A percentile compares a stretch with the other conserved stretches of the same genome.
Conservation (phyloP, 2,113 vertebrate genomes). For the Pachyramphus minor region DNA sequence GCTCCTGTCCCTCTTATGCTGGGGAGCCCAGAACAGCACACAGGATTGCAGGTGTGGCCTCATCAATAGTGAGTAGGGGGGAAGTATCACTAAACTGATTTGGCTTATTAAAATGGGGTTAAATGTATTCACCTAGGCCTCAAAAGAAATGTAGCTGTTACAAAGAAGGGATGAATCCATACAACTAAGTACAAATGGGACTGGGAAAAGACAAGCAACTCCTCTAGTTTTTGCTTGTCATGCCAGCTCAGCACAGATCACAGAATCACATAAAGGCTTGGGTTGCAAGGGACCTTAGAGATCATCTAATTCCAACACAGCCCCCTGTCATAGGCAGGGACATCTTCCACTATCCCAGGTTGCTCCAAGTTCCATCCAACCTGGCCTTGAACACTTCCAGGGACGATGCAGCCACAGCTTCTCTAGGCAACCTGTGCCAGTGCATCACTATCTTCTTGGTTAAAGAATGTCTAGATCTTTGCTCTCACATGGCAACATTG, state of each 20-base stretch:
- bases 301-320: neutral
- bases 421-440: neutral
- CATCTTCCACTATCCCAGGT: neutral
- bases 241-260: neutral
- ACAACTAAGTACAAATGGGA: neutral
- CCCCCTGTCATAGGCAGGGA: neutral
- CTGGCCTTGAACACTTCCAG: neutral
- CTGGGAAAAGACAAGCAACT: neutral
- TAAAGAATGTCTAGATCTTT: neutral
- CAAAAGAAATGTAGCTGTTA: fast-evolving
- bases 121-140: neutral
- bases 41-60: neutral
- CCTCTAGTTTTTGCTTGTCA: neutral
- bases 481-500: neutral
- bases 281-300: neutral
- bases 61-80: fast-evolving
- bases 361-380: neutral
- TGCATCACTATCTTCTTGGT: neutral
- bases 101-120: neutral
- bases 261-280: neutral
- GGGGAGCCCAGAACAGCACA: neutral
- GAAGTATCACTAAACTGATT: neutral
- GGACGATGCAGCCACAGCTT: neutral
- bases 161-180: neutral
- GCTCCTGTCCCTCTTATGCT: neutral